phyloP scores from a whole-genome alignment of 2,113 vertebrate species.

The Pachyramphus minor region DNA sequence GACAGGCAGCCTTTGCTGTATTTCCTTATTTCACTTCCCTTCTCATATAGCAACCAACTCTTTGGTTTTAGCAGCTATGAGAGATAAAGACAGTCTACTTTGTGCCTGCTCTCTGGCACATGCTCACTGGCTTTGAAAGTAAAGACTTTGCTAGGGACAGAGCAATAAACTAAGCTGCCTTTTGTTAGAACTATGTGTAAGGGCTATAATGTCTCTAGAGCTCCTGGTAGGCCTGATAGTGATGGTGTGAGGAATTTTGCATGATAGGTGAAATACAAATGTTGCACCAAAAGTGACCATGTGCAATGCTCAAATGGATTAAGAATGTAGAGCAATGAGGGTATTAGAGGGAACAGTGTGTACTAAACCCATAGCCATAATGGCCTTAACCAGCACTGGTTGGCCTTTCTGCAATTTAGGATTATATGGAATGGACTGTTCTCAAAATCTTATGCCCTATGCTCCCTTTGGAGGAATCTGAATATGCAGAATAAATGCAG shows the following conservation, averaged over 20 bases:
- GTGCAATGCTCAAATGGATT: not conserved
- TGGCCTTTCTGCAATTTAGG: not conserved
- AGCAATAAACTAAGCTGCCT: not conserved
- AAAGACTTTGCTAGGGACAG: not conserved
- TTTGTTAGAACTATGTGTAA: not conserved
- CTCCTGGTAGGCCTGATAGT: not conserved
- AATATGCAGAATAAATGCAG: not conserved
- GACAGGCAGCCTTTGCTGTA: not conserved
- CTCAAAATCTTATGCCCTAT: not conserved
- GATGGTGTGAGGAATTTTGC: not conserved
- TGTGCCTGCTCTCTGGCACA: not conserved
- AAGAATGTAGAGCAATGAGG: not conserved
- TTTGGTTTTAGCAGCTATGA: not conserved
- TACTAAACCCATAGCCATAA: not conserved
- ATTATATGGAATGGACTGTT: slow-evolving; percentile 6
- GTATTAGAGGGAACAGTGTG: not conserved
- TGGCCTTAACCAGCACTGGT: not conserved
- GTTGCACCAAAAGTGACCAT: not conserved
- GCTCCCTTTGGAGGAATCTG: not conserved
- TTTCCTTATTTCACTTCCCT: not conserved
- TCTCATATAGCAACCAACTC: not conserved
- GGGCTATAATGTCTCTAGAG: not conserved
- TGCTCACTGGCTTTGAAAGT: not conserved
- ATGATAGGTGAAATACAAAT: not conserved
- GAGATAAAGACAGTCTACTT: not conserved